Evolutionary conservation across 2,797 vertebrate species (phyloP), one percentile per base, ranked within the genome.

Genomic region (Bradypodion pumilum): DNA sequence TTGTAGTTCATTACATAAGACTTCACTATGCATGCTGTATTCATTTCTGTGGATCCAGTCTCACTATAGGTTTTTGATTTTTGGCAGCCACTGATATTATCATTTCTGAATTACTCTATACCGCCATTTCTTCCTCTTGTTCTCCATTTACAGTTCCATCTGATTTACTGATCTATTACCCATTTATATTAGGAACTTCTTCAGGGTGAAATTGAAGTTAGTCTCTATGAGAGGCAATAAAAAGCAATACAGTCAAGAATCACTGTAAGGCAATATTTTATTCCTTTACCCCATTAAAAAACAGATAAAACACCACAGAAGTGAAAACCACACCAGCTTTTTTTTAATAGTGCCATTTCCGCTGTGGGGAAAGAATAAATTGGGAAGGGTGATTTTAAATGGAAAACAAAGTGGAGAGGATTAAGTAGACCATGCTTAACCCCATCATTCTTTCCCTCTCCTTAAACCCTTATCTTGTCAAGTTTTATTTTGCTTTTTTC

Each of bases 251-350:
- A 91, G 87, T 92, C 88, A 88, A 83, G 86, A 93, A 87, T 86
- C 86, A 91, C 90, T 90, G 89, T 70, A 75, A 88, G 87, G 90
- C 82, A 80, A 82, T 92, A 92, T 92, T 94, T 93, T 92, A 92
- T 82, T 70, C 86, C 66, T 84, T 91, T 90, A 89, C 86, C 74
- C 90, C 83, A 89, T 93, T 91, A 91, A 92, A 93, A 88, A 93
- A 91, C 73, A 89, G 79, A 90, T 87, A 82, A 92, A 94, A 87
- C 86, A 77, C 44, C 66, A 59, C 78, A 87, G 77, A 92, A 87
- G 92, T 77, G 90, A 82, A 92, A 72, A 92, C 88, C 69, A 84
- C 4, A 85, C 76, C 63, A 78, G 52, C 1, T 0, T 86, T 76
- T 44, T 79, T 62, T 49, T 88, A 59, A n/a, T 44, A 23, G 29